These are phyloP conservation scores for Triops longicaudatus DNA, from an alignment of 1,140 invertebrate species.

Conservation along the genomic window DNA sequence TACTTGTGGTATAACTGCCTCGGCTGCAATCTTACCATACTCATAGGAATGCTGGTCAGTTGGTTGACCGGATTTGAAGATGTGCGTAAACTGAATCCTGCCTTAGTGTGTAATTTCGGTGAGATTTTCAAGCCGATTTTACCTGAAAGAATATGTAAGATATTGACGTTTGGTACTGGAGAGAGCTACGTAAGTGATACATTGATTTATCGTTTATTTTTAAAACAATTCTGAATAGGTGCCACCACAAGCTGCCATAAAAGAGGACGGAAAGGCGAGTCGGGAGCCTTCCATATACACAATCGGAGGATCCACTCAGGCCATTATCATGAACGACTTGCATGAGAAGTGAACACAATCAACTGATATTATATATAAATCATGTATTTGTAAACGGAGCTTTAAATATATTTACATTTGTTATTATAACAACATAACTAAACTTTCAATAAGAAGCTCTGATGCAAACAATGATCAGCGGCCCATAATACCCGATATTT, in stretches of 20 bases:
- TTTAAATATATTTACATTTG: too few relatives aligned
- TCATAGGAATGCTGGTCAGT: conserved; percentile 62
- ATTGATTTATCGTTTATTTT: background rate
- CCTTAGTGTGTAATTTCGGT: conserved; percentile 45
- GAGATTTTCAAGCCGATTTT: conserved; percentile 42
- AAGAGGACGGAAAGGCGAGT: background rate
- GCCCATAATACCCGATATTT: too few relatives aligned
- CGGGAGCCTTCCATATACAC: background rate
- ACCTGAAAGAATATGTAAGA: conserved; percentile 23
- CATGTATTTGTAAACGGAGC: too few relatives aligned
- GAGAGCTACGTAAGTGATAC: background rate
- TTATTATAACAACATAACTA: too few relatives aligned
- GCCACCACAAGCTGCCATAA: background rate
- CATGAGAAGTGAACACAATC: background rate
- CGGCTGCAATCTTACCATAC: conserved; percentile 56
- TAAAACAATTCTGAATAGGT: background rate
- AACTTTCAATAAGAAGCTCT: too few relatives aligned
- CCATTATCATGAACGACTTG: background rate
- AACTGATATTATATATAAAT: background rate
- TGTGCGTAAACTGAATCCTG: conserved; percentile 44
- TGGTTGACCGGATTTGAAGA: conserved; percentile 52
- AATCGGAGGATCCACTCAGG: background rate
- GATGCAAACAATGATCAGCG: too few relatives aligned
- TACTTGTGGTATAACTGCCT: conserved; percentile 70
- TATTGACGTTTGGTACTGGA: background rate